Percentiles rank a stretch among this genome's conserved stretches.
Evolutionary conservation across 2,888 invertebrate genomes (phyloP).

Genomic region (Synergus japonicus): DNA sequence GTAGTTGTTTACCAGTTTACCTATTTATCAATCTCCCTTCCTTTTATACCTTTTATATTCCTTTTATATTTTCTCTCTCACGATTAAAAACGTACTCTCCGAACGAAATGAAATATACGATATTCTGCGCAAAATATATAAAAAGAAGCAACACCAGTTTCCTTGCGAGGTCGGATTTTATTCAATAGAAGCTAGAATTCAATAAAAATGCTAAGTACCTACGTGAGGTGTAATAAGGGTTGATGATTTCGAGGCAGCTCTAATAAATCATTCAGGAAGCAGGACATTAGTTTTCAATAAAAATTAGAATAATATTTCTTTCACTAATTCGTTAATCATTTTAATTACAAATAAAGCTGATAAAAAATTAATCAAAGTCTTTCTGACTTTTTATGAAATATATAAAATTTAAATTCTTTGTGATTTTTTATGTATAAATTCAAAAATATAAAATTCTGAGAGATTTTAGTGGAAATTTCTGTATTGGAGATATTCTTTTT

Average conservation of each 20-base stretch:
- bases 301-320: not conserved
- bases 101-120: conserved; percentile 9
- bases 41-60: not conserved
- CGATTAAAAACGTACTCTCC: conserved; percentile 33
- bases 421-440: too few species aligned
- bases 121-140: not conserved
- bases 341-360: too few species aligned
- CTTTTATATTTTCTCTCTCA: not conserved
- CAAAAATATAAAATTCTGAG: too few species aligned
- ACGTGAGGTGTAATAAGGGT: not conserved
- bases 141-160: not conserved
- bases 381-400: too few species aligned
- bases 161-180: not conserved
- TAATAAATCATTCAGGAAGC: not conserved
- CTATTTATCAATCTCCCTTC: conserved; percentile 14
- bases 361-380: too few species aligned
- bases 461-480: not conserved
- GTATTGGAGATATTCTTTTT: not conserved
- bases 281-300: not conserved
- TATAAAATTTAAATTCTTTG: too few species aligned
- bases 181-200: not conserved
- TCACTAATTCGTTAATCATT: too few species aligned
- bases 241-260: not conserved
- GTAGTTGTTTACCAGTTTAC: conserved; percentile 12
- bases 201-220: conserved; percentile 9